phyloP scores from a whole-genome alignment of 2,888 invertebrate genomes.

The Phytoseiulus persimilis region DNA sequence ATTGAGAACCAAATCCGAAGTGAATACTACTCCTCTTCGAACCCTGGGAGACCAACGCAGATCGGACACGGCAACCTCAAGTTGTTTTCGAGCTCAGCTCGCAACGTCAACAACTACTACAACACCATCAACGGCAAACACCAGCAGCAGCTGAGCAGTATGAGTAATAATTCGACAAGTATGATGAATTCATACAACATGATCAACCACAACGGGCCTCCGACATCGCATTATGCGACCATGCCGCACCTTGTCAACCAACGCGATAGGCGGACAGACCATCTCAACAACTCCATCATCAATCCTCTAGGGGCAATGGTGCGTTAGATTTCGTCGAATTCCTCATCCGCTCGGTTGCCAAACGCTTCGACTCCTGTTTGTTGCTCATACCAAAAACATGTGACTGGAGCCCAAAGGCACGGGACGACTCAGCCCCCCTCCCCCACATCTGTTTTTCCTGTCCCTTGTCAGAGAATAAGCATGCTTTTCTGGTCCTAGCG shows the following conservation, averaged over 20 bases:
- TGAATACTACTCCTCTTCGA: constrained; percentile 36
- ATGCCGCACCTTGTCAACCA: constrained; percentile 17
- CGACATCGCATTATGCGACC: constrained; percentile 25
- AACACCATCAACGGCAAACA: constrained; percentile 31
- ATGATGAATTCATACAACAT: not conserved
- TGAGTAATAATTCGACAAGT: not conserved
- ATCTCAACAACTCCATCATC: constrained; percentile 35
- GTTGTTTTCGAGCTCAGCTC: constrained; percentile 14
- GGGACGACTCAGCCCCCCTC: too few relatives aligned
- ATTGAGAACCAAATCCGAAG: constrained; percentile 36
- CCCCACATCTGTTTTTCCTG: too few relatives aligned
- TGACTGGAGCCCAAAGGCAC: too few relatives aligned
- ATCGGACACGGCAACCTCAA: constrained; percentile 35
- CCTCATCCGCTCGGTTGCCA: too few relatives aligned
- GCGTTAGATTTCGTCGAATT: not conserved
- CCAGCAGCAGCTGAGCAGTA: constrained; percentile 34
- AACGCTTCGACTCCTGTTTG: too few relatives aligned
- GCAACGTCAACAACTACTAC: constrained; percentile 19
- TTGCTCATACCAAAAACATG: too few relatives aligned
- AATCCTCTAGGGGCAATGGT: constrained; percentile 33
- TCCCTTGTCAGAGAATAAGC: too few relatives aligned
- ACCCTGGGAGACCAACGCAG: constrained; percentile 30
- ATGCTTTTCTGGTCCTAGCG: too few relatives aligned
- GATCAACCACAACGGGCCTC: constrained; percentile 14
- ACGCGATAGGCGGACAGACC: constrained; percentile 19